phyloP scores from a whole-genome alignment of 2,888 invertebrate genomes.

The Eupithecia abbreviata region DNA sequence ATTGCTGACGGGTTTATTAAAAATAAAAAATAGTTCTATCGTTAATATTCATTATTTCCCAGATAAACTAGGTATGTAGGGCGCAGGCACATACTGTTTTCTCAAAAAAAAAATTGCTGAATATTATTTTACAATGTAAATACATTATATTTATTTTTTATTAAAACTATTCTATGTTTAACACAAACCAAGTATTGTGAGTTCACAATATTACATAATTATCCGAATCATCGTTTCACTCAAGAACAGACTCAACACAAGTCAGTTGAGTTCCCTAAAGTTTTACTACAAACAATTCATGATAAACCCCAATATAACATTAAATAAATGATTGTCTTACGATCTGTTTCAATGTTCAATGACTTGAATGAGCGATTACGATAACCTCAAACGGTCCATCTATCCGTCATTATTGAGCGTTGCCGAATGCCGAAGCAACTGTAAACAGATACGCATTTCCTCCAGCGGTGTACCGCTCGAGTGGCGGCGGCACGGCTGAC shows the following conservation, averaged over 20 bases:
- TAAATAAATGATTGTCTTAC: constrained; percentile 28
- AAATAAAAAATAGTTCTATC: background rate
- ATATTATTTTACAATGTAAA: background rate
- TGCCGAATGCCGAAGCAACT: constrained; percentile 55
- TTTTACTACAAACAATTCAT: background rate
- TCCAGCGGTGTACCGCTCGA: constrained; percentile 68
- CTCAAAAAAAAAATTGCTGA: background rate
- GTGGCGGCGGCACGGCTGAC: constrained; percentile 73
- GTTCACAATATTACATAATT: background rate
- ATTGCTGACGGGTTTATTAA: background rate
- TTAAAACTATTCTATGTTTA: too few species aligned
- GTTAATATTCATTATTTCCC: background rate
- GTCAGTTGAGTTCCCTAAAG: background rate
- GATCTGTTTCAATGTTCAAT: constrained; percentile 36
- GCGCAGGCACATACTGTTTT: background rate
- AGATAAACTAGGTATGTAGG: background rate
- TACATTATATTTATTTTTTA: background rate
- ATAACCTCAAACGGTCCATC: constrained; percentile 39
- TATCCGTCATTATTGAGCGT: constrained; percentile 49
- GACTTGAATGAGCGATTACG: constrained; percentile 35
- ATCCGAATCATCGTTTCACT: background rate
- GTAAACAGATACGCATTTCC: constrained; percentile 71
- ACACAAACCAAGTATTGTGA: background rate
- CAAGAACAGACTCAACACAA: background rate
- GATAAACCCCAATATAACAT: constrained; percentile 25